These are phyloP conservation scores for Psococerastis gibbosa DNA, from an alignment of 2,888 invertebrate genomes.

Conservation along the genomic window DNA sequence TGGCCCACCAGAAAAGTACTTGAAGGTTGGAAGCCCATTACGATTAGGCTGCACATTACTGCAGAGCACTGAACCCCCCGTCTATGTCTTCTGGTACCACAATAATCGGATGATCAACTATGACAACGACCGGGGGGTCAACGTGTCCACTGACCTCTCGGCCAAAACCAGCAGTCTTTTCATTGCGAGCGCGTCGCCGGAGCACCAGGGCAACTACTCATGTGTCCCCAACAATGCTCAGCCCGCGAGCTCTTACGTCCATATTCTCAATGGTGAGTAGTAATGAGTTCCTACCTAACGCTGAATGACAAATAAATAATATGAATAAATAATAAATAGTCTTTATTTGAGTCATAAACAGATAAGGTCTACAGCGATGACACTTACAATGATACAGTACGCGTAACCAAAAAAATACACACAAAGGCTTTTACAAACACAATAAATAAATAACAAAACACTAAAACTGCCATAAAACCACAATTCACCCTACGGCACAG, in stretches of 20 bases:
- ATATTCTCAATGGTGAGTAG: constrained; percentile 71
- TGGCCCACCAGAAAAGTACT: constrained; percentile 67
- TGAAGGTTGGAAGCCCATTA: constrained; percentile 69
- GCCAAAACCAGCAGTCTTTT: constrained; percentile 46
- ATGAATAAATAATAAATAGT: too few relatives aligned
- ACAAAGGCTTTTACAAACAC: too few relatives aligned
- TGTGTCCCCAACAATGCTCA: constrained; percentile 79
- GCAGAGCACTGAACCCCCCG: constrained; percentile 67
- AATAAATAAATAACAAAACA: too few relatives aligned
- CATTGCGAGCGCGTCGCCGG: constrained; percentile 37
- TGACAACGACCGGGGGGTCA: constrained; percentile 67
- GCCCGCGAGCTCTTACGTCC: constrained; percentile 71
- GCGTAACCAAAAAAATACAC: too few relatives aligned
- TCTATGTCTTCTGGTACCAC: constrained; percentile 56
- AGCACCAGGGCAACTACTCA: constrained; percentile 72
- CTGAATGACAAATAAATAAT: too few relatives aligned
- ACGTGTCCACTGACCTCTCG: constrained; percentile 61
- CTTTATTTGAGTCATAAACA: too few relatives aligned
- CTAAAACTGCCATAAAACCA: too few relatives aligned
- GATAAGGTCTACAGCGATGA: too few relatives aligned
- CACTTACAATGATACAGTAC: too few relatives aligned
- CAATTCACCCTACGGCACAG: too few relatives aligned
- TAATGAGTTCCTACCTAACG: too few relatives aligned
- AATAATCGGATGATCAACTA: constrained; percentile 86
- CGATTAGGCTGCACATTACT: constrained; percentile 63